Conservation (phyloP, 2,888 invertebrate genomes). For the Andrena bicolor region DNA sequence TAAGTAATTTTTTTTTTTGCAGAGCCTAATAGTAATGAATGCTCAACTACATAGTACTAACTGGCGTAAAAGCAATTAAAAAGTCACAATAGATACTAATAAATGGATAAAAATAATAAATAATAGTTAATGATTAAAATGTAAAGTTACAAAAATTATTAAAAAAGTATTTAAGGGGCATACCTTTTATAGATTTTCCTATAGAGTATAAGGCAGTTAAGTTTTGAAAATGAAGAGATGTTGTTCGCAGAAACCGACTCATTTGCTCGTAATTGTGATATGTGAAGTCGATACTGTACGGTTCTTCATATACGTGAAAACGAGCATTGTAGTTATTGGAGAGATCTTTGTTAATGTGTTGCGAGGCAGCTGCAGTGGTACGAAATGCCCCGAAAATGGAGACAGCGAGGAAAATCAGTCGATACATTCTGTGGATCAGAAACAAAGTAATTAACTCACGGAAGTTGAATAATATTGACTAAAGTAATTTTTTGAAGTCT, state of each 20-base stretch:
- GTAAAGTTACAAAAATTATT: neutral
- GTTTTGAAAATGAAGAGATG: constrained; percentile 93
- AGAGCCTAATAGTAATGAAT: too few species aligned
- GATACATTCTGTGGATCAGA: constrained; percentile 63
- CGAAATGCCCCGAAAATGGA: constrained; percentile 64
- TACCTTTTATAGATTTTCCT: constrained; percentile 97
- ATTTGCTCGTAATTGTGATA: constrained; percentile 96
- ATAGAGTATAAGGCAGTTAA: constrained; percentile 96
- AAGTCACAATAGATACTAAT: neutral
- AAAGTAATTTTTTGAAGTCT: neutral
- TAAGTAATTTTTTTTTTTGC: too few species aligned
- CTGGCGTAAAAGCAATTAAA: neutral
- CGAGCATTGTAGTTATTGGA: constrained; percentile 78
- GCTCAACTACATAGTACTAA: neutral
- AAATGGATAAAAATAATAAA: neutral
- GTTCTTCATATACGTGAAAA: constrained; percentile 80
- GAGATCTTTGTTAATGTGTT: constrained; percentile 72
- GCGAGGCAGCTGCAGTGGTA: constrained; percentile 63
- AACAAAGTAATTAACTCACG: neutral
- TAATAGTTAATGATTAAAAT: neutral
- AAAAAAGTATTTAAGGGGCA: constrained; percentile 48
- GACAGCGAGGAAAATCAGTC: constrained; percentile 63
- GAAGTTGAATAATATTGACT: neutral
- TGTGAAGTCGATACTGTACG: constrained; percentile 89
- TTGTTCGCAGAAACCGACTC: constrained; percentile 92